Evolutionary conservation across 2,888 invertebrate species (phyloP).

Genomic region (Pandemis heparana): DNA sequence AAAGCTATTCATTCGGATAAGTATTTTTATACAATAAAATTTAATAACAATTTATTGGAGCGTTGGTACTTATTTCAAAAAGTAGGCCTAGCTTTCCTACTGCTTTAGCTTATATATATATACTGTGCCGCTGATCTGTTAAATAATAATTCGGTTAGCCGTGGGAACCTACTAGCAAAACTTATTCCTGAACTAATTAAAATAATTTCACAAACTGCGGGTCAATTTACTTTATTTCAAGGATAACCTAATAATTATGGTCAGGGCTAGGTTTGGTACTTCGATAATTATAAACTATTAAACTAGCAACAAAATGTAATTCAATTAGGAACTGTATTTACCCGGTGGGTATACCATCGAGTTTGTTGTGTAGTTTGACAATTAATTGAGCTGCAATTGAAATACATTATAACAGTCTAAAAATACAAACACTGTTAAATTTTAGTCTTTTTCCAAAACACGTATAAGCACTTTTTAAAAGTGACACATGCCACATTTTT

Average conservation of each 20-base stretch:
- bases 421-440: background rate
- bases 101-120: too few relatives aligned
- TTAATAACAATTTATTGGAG: too few relatives aligned
- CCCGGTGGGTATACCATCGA: background rate
- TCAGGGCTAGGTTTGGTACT: background rate
- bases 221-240: background rate
- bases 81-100: too few relatives aligned
- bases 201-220: conserved; percentile 9
- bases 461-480: background rate
- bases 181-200: conserved; percentile 8
- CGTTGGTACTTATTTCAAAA: too few relatives aligned
- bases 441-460: background rate
- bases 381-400: background rate
- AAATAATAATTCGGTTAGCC: too few relatives aligned
- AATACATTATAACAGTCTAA: too few relatives aligned
- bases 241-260: background rate
- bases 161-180: too few relatives aligned
- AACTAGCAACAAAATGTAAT: conserved; percentile 19
- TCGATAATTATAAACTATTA: conserved; percentile 20
- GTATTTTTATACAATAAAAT: too few relatives aligned
- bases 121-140: too few relatives aligned
- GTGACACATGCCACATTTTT: conserved; percentile 14
- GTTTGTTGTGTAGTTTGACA: background rate
- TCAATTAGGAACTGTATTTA: conserved; percentile 1
- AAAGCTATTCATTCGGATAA: too few relatives aligned